Percentiles rank a stretch among this genome's conserved stretches.
Evolutionary conservation across 53 echinoderm and acorn worm species (phyloP).

Genomic region (Crossaster papposus): DNA sequence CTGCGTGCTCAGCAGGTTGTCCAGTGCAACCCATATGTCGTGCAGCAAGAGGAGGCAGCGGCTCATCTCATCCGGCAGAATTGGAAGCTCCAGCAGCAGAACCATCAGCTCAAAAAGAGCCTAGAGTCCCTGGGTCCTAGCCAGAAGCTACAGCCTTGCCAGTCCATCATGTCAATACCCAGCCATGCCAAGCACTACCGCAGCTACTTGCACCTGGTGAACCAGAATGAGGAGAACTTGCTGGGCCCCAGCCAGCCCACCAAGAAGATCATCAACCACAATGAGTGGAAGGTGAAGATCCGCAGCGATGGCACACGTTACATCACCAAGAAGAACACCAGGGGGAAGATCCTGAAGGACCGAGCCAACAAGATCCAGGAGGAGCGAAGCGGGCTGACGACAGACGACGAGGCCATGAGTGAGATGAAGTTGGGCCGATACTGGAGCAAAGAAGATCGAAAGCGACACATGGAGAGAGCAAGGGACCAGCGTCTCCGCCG

Average conservation of each 20-base stretch:
- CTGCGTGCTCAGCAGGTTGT: conserved; percentile 80
- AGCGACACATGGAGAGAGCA: conserved; percentile 88
- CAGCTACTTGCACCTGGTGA: conserved; percentile 93
- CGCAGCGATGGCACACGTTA: conserved; percentile 97
- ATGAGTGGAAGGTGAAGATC: conserved; percentile 98
- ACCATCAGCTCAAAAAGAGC: conserved; percentile 77
- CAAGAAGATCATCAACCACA: conserved; percentile 62
- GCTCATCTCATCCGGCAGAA: conserved; percentile 86
- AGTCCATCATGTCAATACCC: conserved; percentile 89
- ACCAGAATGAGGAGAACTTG: conserved; percentile 92
- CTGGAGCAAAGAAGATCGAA: conserved; percentile 97
- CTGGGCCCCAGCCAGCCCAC: conserved; percentile 58
- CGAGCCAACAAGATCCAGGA: conserved; percentile 92
- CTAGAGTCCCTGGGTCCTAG: conserved; percentile 76
- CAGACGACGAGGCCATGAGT: conserved; percentile 97
- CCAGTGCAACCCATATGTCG: conserved; percentile 82
- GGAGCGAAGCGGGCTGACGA: conserved; percentile 90
- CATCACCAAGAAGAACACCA: conserved; percentile 84
- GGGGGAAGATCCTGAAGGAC: conserved; percentile 92
- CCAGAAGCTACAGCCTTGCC: conserved; percentile 80
- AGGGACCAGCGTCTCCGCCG: conserved; percentile 84
- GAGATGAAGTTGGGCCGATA: conserved; percentile 97
- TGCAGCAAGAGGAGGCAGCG: conserved; percentile 79
- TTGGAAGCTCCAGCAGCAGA: conserved; percentile 93
- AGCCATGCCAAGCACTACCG: conserved; percentile 96